phyloP scores from a whole-genome alignment of 2,113 vertebrate species.

The Colistium nudipinnis region DNA sequence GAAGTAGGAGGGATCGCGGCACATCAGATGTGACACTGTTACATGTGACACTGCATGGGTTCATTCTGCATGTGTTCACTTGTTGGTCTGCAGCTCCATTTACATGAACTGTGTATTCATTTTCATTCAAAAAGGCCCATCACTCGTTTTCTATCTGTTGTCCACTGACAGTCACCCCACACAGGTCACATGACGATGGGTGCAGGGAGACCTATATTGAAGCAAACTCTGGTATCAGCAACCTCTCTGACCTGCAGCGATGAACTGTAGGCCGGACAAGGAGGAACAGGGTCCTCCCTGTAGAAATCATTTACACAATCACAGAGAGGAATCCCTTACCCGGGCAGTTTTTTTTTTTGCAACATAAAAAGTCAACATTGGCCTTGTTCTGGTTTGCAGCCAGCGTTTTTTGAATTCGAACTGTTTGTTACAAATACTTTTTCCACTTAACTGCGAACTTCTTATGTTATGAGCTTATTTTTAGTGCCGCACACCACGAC shows the following conservation, averaged over 20 bases:
- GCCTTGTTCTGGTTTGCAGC: not conserved
- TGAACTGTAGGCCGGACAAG: slow-evolving; percentile 44
- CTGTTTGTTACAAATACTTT: not conserved
- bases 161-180: slow-evolving; percentile 62
- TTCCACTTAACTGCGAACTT: not conserved
- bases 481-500: not conserved
- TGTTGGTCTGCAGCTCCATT: slow-evolving; percentile 4
- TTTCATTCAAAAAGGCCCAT: slow-evolving; percentile 44
- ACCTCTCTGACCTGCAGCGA: slow-evolving; percentile 64
- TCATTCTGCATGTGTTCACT: slow-evolving; percentile 23
- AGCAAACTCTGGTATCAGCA: slow-evolving; percentile 69
- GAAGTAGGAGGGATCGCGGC: slow-evolving; percentile 39
- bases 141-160: slow-evolving; percentile 47
- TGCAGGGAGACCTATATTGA: slow-evolving; percentile 14
- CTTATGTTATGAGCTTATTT: not conserved
- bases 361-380: not conserved
- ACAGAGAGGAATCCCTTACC: not conserved
- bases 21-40: slow-evolving; percentile 35
- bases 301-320: slow-evolving; percentile 37
- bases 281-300: slow-evolving; percentile 39
- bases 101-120: slow-evolving; percentile 42
- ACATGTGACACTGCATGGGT: slow-evolving; percentile 40
- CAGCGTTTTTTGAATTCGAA: not conserved
- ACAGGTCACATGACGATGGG: slow-evolving; percentile 51
- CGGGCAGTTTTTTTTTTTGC: slow-evolving; percentile 9